Evolutionary conservation across 2,797 vertebrate species (phyloP), one percentile per base, ranked within the genome.

Genomic region (Enteromius afrohamiltoni): DNA sequence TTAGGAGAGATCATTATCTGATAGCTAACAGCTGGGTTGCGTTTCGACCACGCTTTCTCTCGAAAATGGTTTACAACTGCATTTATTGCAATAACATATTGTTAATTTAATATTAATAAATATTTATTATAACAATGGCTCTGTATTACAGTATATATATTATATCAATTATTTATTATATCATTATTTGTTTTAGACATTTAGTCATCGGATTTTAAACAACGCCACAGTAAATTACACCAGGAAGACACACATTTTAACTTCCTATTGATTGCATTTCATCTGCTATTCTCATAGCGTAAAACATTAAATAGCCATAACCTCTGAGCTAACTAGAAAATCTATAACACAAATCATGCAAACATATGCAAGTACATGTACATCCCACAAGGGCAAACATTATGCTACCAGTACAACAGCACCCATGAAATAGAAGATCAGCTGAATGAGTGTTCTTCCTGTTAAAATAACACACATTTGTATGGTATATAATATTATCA

Each of bases 391-490:
- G 90, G 80, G 77, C 88, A 89, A 90, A 91, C 64, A 87, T 75
- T 87, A 87, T 88, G 87, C 88, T 81, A 90, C 60, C 85, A 86
- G 84, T 85, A 88, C 64, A 90, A 94, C 91, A 90, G 87, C 76
- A 94, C 94, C 93, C 71, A 17, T 92, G 88, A 86, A 77, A 89
- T 1, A 88, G 89, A 55, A 45, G 85, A 64, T 88, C 91, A 58
- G 84, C 77, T 47, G 92, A 87, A 64, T 37, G 31, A 6, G 83
- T 83, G 51, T 89, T 86, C 62, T 86, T 93, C 92, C 95, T 94
- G 93, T 92, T 87, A 85, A 90, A 87, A 87, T 68, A 91, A 93
- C 73, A 93, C 88, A 91, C 80, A 90, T 89, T 90, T 42, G 82
- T 29, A 79, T 67, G 88, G 74, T 67, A 77, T 81, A 55, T 9